These are phyloP conservation scores for Tenthredo scrophulariae DNA, from an alignment of 2,888 invertebrate genomes.

Conservation along the genomic window DNA sequence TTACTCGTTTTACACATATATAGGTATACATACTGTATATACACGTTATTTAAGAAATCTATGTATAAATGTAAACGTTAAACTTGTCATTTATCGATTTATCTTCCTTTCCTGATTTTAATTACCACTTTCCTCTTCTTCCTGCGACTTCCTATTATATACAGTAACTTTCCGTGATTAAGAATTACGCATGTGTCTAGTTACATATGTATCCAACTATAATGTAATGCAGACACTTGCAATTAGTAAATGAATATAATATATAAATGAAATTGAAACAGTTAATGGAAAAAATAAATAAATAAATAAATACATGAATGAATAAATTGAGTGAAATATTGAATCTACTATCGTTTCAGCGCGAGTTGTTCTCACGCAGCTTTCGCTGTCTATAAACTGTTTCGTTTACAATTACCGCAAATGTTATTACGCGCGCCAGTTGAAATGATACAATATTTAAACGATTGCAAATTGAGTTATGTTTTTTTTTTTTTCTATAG, in stretches of 20 bases:
- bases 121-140: not conserved
- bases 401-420: not conserved
- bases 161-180: not conserved
- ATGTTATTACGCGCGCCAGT: not conserved
- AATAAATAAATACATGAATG: not conserved
- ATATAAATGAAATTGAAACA: not conserved
- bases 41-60: not conserved
- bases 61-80: not conserved
- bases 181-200: not conserved
- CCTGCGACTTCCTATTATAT: not conserved
- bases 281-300: not conserved
- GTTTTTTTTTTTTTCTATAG: not conserved
- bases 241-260: not conserved
- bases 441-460: slow-evolving; percentile 13
- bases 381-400: not conserved
- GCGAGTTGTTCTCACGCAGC: not conserved
- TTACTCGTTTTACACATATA: not conserved
- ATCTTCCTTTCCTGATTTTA: slow-evolving; percentile 4
- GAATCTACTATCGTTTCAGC: not conserved
- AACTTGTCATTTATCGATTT: not conserved
- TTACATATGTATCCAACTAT: not conserved
- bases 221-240: not conserved
- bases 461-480: slow-evolving; percentile 2
- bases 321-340: not conserved
- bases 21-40: not conserved